A percentile compares a stretch with the other conserved stretches of the same genome.
Conservation (phyloP, 1,140 invertebrate species). For the Carcinoscorpius rotundicauda region DNA sequence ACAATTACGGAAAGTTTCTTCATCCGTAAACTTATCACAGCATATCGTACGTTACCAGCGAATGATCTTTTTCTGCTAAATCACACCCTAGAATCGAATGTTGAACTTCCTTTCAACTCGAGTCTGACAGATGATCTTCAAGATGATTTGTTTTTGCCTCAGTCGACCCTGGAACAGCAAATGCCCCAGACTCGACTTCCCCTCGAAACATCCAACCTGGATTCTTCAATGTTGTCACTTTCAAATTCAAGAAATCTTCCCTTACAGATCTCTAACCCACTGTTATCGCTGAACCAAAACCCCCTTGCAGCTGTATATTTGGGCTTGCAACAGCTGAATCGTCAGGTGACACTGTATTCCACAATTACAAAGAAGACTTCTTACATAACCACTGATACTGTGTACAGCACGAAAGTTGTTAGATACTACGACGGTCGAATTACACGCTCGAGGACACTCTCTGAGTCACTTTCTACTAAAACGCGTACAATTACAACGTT, state of each 20-base stretch:
- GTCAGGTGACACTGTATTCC: conserved; percentile 19
- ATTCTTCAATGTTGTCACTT: too few relatives aligned
- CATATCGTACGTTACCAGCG: conserved; percentile 24
- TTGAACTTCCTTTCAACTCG: too few relatives aligned
- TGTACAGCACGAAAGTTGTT: conserved; percentile 27
- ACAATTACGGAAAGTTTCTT: conserved; percentile 27
- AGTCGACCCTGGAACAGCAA: too few relatives aligned
- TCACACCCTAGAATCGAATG: conserved; percentile 28
- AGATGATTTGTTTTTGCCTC: too few relatives aligned
- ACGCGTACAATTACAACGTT: conserved; percentile 23
- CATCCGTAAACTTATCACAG: conserved; percentile 27
- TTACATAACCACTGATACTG: conserved; percentile 26
- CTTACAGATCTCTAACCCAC: conserved; percentile 10
- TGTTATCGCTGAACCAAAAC: conserved; percentile 15
- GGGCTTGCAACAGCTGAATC: conserved; percentile 19
- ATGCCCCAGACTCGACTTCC: too few relatives aligned
- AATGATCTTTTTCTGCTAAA: conserved; percentile 19
- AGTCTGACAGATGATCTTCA: too few relatives aligned
- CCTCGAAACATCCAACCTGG: too few relatives aligned
- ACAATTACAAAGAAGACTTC: conserved; percentile 25
- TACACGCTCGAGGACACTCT: conserved; percentile 24
- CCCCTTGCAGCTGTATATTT: conserved; percentile 19
- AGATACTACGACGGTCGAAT: conserved; percentile 28
- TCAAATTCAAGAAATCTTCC: too few relatives aligned
- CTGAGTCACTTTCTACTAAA: conserved; percentile 23